phyloP scores from a whole-genome alignment of 2,113 vertebrate genomes.

The Gymnogyps californianus region DNA sequence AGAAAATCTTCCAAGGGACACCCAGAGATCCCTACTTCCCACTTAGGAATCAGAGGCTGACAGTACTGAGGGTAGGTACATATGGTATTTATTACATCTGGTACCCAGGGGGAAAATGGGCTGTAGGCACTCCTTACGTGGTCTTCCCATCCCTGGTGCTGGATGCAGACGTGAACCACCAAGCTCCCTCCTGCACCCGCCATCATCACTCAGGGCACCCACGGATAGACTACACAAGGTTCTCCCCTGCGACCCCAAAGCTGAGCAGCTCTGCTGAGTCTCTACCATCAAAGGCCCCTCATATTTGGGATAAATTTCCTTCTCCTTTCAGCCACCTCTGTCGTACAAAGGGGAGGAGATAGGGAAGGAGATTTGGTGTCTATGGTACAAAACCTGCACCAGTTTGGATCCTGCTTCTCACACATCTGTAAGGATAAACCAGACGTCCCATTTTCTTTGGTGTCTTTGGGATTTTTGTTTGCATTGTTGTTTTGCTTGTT shows the following conservation, averaged over 20 bases:
- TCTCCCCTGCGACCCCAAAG: fast-evolving
- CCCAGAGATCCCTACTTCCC: neutral
- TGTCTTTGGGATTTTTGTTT: neutral
- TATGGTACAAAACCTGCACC: neutral
- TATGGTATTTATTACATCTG: neutral
- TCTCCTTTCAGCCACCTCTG: neutral
- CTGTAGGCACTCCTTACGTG: neutral
- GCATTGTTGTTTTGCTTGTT: neutral
- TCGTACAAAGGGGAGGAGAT: neutral
- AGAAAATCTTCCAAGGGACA: neutral
- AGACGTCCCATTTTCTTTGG: neutral
- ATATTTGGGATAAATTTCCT: neutral
- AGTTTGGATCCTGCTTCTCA: neutral
- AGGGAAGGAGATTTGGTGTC: neutral
- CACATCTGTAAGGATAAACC: fast-evolving
- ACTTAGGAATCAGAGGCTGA: neutral
- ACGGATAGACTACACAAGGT: neutral
- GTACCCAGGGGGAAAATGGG: neutral
- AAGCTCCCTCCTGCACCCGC: neutral
- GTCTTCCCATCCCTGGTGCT: neutral
- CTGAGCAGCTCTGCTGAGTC: neutral
- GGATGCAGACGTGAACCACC: neutral
- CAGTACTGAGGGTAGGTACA: neutral
- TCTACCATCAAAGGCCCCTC: neutral
- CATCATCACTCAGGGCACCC: neutral